A percentile compares a stretch with the other conserved stretches of the same genome.
These are phyloP conservation scores for Peromyscus polionotus DNA, from an alignment of 2,113 vertebrate genomes.

Conservation along the genomic window DNA sequence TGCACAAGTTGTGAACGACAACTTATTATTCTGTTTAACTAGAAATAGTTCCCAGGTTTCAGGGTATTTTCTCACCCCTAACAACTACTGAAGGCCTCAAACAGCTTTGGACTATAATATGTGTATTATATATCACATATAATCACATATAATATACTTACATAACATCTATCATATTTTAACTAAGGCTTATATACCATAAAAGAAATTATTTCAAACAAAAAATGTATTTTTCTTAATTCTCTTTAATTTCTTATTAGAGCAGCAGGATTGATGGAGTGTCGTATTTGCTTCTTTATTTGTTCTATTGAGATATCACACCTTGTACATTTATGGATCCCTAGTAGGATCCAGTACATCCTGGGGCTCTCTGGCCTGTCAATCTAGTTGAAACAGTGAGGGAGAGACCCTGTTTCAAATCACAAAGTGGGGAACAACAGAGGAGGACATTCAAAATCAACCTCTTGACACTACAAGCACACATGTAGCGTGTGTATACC, in stretches of 20 bases:
- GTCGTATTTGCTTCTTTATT: not conserved
- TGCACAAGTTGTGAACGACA: not conserved
- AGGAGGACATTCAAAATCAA: too few species aligned
- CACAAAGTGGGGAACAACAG: too few species aligned
- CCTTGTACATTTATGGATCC: not conserved
- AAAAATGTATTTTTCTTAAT: not conserved
- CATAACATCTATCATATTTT: not conserved
- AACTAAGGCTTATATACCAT: not conserved
- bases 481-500: too few species aligned
- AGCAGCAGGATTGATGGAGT: not conserved
- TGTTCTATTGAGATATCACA: not conserved
- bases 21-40: not conserved
- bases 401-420: not conserved
- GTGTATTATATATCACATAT: too few species aligned
- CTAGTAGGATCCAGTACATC: too few species aligned
- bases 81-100: not conserved
- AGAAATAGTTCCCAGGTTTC: not conserved
- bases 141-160: not conserved
- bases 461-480: too few species aligned
- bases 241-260: conserved; percentile 6
- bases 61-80: not conserved
- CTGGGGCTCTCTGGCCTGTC: not conserved
- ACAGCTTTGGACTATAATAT: not conserved
- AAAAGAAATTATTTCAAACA: not conserved
- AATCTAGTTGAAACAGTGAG: not conserved